Percentiles rank a stretch among this genome's conserved stretches.
Conservation (phyloP, 2,888 invertebrate genomes). For the Sphaerophoria taeniata region DNA sequence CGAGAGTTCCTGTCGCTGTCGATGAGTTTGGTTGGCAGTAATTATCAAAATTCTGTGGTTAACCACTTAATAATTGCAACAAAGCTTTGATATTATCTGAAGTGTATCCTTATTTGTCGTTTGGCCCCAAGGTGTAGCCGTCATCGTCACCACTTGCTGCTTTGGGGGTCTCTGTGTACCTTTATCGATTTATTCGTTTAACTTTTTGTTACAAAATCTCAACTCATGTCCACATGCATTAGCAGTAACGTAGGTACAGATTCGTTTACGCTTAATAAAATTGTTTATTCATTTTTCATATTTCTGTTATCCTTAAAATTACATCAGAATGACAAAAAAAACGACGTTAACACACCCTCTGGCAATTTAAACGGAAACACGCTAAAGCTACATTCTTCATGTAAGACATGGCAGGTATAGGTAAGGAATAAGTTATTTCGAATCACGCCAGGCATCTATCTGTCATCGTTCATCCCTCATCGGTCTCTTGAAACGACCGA, state of each 20-base stretch:
- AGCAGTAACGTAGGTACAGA: constrained; percentile 39
- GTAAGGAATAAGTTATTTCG: constrained; percentile 42
- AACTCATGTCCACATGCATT: constrained; percentile 43
- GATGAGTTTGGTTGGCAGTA: constrained; percentile 6
- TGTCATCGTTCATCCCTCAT: constrained; percentile 52
- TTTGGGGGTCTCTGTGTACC: neutral
- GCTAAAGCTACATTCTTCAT: constrained; percentile 28
- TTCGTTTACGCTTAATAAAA: constrained; percentile 67
- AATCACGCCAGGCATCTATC: constrained; percentile 39
- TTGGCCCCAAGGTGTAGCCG: neutral
- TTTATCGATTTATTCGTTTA: constrained; percentile 5
- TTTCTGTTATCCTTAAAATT: constrained; percentile 33
- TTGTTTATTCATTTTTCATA: constrained; percentile 63
- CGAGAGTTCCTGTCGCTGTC: constrained; percentile 7
- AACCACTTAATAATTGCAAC: constrained; percentile 52
- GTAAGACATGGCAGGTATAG: constrained; percentile 1
- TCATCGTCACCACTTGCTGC: too few relatives aligned
- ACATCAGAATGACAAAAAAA: constrained; percentile 34
- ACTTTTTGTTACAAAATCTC: neutral
- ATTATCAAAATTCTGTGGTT: constrained; percentile 54
- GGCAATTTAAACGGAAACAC: neutral
- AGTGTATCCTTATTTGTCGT: constrained; percentile 10
- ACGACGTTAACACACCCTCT: constrained; percentile 50
- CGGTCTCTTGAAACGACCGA: constrained; percentile 1
- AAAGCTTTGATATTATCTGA: constrained; percentile 42